These are phyloP conservation scores for Hirtodrosophila confusa DNA, from an alignment of 2,888 invertebrate species.

Conservation along the genomic window DNA sequence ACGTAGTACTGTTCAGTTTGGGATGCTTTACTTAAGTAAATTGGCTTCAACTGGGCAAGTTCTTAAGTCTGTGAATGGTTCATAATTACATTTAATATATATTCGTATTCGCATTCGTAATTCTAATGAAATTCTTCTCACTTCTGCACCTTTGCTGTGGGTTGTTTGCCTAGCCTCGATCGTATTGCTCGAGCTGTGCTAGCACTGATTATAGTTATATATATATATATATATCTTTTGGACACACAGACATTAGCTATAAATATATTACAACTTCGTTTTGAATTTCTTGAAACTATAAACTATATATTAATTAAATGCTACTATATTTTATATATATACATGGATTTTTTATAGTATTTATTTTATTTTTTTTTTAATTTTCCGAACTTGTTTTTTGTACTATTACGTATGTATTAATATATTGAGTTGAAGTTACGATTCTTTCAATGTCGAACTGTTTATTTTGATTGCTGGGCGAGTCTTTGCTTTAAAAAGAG, in stretches of 20 bases:
- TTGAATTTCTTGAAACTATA: constrained; percentile 33
- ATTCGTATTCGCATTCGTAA: background rate
- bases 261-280: constrained; percentile 44
- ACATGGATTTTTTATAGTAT: constrained; percentile 16
- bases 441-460: constrained; percentile 33
- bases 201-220: constrained; percentile 33
- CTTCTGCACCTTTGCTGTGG: constrained; percentile 52
- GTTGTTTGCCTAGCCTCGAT: constrained; percentile 42
- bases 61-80: constrained; percentile 18
- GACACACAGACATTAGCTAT: constrained; percentile 61
- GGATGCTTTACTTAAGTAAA: constrained; percentile 26
- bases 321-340: constrained; percentile 50
- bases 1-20: constrained; percentile 24
- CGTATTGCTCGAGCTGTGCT: constrained; percentile 48
- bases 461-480: constrained; percentile 48
- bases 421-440: constrained; percentile 51
- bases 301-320: constrained; percentile 32
- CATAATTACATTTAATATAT: background rate
- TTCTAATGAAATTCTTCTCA: constrained; percentile 22
- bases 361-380: constrained; percentile 11
- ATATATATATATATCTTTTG: constrained; percentile 50
- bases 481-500: constrained; percentile 23
- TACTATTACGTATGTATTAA: constrained; percentile 56
- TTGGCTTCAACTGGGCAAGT: constrained; percentile 50
- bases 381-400: constrained; percentile 43